These are phyloP conservation scores for Oxystoma pomonae DNA, from an alignment of 2,888 invertebrate species.

Conservation along the genomic window DNA sequence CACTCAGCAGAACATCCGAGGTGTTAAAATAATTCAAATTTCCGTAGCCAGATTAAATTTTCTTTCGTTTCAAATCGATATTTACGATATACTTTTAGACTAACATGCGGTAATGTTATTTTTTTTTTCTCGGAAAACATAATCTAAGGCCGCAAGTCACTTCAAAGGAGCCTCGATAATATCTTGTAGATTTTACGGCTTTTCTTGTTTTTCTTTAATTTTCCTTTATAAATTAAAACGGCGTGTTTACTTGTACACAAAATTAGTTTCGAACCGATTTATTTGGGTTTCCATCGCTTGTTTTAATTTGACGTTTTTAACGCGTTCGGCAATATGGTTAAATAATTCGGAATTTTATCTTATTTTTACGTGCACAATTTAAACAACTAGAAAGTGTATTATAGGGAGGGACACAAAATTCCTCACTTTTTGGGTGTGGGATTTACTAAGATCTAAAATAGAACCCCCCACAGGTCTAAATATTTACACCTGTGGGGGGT, in stretches of 20 bases:
- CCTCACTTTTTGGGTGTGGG: no score
- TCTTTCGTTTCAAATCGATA: neutral
- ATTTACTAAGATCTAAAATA: no score
- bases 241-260: neutral
- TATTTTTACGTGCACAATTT: no score
- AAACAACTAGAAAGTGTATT: no score
- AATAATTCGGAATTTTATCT: neutral
- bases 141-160: neutral
- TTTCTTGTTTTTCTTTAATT: conserved; percentile 20
- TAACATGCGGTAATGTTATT: neutral
- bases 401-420: no score
- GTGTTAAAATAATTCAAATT: neutral
- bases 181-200: conserved; percentile 19
- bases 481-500: no score
- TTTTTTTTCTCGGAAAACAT: neutral
- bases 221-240: neutral
- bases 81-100: neutral
- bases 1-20: neutral
- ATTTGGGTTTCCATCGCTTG: neutral
- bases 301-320: neutral
- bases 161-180: conserved; percentile 19
- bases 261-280: neutral
- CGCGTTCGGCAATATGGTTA: neutral
- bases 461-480: no score
- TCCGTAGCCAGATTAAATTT: neutral